Evolutionary conservation across 2,113 vertebrate species (phyloP).

Genomic region (Podarcis raffonei): DNA sequence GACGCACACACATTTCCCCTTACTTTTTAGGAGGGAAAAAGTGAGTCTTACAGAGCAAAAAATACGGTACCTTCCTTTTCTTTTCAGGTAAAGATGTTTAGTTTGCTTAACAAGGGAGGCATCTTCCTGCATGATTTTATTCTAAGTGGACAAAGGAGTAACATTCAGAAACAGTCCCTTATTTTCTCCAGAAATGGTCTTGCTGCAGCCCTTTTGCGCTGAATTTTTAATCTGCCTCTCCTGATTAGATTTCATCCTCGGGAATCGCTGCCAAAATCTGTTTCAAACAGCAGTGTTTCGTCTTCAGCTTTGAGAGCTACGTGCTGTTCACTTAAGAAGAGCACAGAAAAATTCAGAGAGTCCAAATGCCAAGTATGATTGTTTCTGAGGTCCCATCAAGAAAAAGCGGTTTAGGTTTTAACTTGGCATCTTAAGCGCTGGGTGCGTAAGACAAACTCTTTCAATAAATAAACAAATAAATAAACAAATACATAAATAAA

Average conservation of each 20-base stretch:
- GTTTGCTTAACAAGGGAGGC: slow-evolving; percentile 50
- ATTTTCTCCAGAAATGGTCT: slow-evolving; percentile 61
- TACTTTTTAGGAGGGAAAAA: too few species aligned
- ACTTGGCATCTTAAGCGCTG: slow-evolving; percentile 33
- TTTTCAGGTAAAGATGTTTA: slow-evolving; percentile 27
- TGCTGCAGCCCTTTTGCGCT: slow-evolving; percentile 51
- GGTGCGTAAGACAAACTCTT: slow-evolving; percentile 25
- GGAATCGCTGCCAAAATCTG: slow-evolving; percentile 66
- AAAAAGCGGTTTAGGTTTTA: slow-evolving; percentile 45
- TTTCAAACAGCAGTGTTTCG: slow-evolving; percentile 64
- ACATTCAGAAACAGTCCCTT: slow-evolving; percentile 55
- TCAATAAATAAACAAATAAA: too few species aligned
- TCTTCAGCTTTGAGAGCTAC: slow-evolving; percentile 65
- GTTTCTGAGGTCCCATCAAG: slow-evolving; percentile 31
- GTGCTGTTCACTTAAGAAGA: slow-evolving; percentile 61
- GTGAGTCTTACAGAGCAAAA: too few species aligned
- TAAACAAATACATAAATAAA: too few species aligned
- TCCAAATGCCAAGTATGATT: slow-evolving; percentile 52
- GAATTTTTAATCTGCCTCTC: slow-evolving; percentile 65
- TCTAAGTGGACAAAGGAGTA: slow-evolving; percentile 50
- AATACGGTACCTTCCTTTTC: slow-evolving; percentile 53
- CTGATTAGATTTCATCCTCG: slow-evolving; percentile 63
- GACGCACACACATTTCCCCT: too few species aligned
- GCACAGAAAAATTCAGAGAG: slow-evolving; percentile 54
- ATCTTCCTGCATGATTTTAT: slow-evolving; percentile 55